Conservation (phyloP, 2,113 vertebrate species). For the Chiloscyllium plagiosum region DNA sequence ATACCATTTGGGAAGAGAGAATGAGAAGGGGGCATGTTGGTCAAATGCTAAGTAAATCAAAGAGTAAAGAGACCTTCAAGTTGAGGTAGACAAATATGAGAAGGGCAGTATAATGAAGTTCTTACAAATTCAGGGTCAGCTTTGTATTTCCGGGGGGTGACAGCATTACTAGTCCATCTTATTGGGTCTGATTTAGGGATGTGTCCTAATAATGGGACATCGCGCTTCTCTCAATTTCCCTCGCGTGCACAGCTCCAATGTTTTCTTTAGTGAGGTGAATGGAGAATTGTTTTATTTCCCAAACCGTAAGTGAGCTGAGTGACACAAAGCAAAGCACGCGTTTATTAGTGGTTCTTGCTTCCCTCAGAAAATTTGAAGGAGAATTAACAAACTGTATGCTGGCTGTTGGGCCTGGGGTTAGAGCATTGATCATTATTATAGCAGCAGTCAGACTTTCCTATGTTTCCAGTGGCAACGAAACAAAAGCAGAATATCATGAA, state of each 20-base stretch:
- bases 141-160: not conserved
- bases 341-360: not conserved
- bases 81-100: not conserved
- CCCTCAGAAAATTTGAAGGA: not conserved
- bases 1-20: not conserved
- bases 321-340: not conserved
- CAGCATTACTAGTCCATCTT: not conserved
- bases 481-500: too few relatives aligned
- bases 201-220: not conserved
- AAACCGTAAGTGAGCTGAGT: not conserved
- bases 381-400: not conserved
- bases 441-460: not conserved
- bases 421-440: not conserved
- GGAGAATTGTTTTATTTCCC: not conserved
- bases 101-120: not conserved
- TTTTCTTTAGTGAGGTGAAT: not conserved
- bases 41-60: not conserved
- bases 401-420: not conserved
- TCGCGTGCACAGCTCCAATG: not conserved
- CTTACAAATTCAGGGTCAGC: not conserved
- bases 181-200: not conserved
- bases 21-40: not conserved
- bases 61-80: not conserved
- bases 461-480: not conserved
- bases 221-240: not conserved